phyloP scores from a whole-genome alignment of 2,888 invertebrate genomes.

The Drosophila anomelani region DNA sequence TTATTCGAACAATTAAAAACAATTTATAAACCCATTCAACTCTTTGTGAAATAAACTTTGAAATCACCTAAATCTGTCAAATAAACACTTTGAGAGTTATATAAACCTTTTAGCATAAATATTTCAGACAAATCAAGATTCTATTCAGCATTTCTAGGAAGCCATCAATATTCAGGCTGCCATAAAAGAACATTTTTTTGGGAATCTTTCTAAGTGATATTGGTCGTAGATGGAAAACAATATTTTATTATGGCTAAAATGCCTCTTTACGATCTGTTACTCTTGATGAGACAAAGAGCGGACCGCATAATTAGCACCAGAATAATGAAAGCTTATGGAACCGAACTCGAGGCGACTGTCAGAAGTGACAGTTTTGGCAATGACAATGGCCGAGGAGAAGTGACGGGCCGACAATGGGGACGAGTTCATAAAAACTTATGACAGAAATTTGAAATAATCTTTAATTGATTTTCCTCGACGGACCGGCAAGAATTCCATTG shows the following conservation, averaged over 20 bases:
- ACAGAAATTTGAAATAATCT: constrained; percentile 68
- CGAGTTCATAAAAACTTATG: constrained; percentile 69
- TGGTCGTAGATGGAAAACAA: not conserved
- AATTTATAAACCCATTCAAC: not conserved
- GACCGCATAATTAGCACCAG: constrained; percentile 69
- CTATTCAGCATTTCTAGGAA: constrained; percentile 19
- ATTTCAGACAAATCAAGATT: not conserved
- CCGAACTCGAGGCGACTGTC: constrained; percentile 59
- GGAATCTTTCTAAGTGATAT: constrained; percentile 24
- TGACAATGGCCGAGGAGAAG: constrained; percentile 48
- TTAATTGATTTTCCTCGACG: constrained; percentile 66
- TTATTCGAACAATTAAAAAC: not conserved
- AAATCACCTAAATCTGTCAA: constrained; percentile 1
- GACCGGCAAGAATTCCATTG: constrained; percentile 46
- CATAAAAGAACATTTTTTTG: not conserved
- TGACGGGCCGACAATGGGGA: constrained; percentile 65
- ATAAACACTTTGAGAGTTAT: constrained; percentile 5
- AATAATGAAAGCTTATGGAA: constrained; percentile 68
- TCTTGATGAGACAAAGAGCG: constrained; percentile 37
- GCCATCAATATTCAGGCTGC: not conserved
- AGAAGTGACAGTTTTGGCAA: constrained; percentile 54
- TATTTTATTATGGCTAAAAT: constrained; percentile 42
- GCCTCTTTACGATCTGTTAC: constrained; percentile 36
- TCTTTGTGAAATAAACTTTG: not conserved
- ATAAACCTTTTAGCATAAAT: constrained; percentile 4